Percentiles rank a stretch among this genome's conserved stretches.
These are phyloP conservation scores for Callospermophilus lateralis DNA, from an alignment of 2,113 vertebrate species.

Conservation along the genomic window DNA sequence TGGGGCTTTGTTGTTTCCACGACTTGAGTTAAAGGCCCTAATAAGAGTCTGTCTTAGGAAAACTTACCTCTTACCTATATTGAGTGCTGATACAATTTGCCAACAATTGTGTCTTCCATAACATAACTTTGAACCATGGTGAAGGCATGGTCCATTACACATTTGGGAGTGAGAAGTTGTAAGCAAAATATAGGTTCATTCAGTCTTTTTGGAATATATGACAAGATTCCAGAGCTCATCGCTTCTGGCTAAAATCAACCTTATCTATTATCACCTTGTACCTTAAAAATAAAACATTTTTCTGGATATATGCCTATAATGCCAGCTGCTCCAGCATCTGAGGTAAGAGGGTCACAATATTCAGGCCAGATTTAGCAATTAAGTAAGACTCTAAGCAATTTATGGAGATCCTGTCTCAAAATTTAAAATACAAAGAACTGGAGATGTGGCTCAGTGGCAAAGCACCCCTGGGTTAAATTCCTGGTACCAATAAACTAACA, in stretches of 20 bases:
- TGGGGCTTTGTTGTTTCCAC: conserved; percentile 11
- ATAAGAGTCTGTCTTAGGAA: background rate
- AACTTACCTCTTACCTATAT: background rate
- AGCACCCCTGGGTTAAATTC: no score
- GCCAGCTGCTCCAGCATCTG: no score
- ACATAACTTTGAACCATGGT: background rate
- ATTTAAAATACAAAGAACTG: no score
- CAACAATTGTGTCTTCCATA: background rate
- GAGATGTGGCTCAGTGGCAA: no score
- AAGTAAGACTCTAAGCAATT: no score
- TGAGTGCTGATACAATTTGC: conserved; percentile 16
- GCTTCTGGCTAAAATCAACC: background rate
- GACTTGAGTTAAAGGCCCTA: conserved; percentile 26
- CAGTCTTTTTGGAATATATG: background rate
- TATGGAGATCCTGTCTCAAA: no score
- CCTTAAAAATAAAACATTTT: background rate
- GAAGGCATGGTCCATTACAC: background rate
- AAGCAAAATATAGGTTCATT: background rate
- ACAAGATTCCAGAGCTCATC: background rate
- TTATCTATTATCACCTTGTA: background rate
- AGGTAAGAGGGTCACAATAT: no score
- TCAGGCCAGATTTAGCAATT: no score
- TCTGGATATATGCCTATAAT: no score
- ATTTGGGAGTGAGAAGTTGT: background rate
- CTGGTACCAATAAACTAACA: no score